phyloP scores from a whole-genome alignment of 2,113 vertebrate species.

The Sapajus apella region DNA sequence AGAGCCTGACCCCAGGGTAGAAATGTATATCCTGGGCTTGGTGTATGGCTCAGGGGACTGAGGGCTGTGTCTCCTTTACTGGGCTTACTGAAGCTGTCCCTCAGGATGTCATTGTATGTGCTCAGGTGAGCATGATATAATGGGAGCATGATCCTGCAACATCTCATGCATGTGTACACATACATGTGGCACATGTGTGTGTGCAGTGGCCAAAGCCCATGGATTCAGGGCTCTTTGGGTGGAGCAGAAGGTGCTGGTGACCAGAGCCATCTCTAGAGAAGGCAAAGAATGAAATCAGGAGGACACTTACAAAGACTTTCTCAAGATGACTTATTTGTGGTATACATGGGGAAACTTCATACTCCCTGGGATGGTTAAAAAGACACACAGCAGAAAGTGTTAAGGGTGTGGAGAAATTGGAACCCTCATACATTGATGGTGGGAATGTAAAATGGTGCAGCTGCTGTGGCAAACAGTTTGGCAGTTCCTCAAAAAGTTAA shows the following conservation, averaged over 20 bases:
- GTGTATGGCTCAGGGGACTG: not conserved
- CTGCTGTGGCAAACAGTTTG: fast-evolving
- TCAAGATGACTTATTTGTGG: not conserved
- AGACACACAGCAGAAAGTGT: too few species aligned
- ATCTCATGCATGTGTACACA: too few species aligned
- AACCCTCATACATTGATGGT: fast-evolving
- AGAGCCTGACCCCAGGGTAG: not conserved
- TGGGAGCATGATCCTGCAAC: too few species aligned
- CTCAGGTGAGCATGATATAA: too few species aligned
- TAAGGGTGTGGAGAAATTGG: not conserved
- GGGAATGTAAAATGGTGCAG: not conserved
- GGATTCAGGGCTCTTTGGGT: not conserved
- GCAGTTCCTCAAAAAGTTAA: not conserved
- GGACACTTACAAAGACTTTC: not conserved
- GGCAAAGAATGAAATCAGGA: not conserved
- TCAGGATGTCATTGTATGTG: not conserved
- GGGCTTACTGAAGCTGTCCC: not conserved
- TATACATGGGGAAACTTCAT: not conserved
- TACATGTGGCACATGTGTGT: not conserved
- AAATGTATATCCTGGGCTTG: not conserved
- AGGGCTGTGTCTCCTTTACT: not conserved
- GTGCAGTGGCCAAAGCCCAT: not conserved
- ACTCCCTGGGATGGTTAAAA: too few species aligned
- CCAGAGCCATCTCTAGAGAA: not conserved
- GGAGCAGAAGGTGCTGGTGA: not conserved